A percentile compares a stretch with the other conserved stretches of the same genome.
Conservation (phyloP, 2,797 vertebrate genomes). For the Serranus cabrilla region DNA sequence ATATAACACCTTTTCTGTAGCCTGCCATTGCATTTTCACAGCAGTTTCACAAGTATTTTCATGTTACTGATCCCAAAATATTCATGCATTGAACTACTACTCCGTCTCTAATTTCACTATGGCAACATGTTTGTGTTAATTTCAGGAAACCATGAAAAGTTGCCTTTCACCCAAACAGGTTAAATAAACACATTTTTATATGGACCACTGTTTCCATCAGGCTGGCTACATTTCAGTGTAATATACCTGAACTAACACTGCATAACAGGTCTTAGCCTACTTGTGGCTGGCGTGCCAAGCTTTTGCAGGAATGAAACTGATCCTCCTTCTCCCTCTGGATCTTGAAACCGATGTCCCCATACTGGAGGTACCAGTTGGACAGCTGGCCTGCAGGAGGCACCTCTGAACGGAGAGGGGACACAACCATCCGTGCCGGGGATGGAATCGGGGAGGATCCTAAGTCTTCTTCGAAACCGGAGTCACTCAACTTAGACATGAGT, state of each 20-base stretch:
- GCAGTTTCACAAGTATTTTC: neutral
- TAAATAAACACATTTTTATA: neutral
- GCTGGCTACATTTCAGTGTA: neutral
- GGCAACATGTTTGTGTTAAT: too few relatives aligned
- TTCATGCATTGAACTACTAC: neutral
- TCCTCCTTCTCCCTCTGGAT: constrained; percentile 88
- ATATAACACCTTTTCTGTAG: neutral
- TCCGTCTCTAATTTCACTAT: too few relatives aligned
- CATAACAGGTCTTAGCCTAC: constrained; percentile 71
- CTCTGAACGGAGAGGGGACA: constrained; percentile 26
- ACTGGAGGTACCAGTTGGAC: constrained; percentile 86
- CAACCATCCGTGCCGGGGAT: constrained; percentile 11
- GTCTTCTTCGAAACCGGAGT: constrained; percentile 87
- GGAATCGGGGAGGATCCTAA: constrained; percentile 54
- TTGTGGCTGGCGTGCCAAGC: constrained; percentile 90
- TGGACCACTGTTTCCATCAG: neutral
- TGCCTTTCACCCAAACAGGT: too few relatives aligned
- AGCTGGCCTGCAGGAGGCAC: constrained; percentile 42
- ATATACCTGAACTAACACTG: neutral
- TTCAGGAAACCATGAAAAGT: too few relatives aligned
- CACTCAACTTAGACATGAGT: constrained; percentile 76
- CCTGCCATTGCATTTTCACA: neutral
- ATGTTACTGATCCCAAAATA: neutral
- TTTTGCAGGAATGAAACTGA: constrained; percentile 86
- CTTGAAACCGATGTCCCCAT: constrained; percentile 89